Percentiles rank a stretch among this genome's conserved stretches.
Conservation (phyloP, 2,797 vertebrate species). For the Pangasius krempfi region DNA sequence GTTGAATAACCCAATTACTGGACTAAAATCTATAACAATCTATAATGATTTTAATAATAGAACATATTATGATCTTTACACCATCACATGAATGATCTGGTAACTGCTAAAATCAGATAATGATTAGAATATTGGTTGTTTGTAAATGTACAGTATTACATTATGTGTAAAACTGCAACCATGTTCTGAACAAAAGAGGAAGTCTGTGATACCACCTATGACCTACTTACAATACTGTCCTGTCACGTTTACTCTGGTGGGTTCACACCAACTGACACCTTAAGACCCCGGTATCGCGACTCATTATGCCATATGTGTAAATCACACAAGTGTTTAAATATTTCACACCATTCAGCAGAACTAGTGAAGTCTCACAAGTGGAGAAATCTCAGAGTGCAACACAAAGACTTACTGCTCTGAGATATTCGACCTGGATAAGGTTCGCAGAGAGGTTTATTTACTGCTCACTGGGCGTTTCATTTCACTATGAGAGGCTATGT, state of each 20-base stretch:
- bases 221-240: background rate
- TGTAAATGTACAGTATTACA: background rate
- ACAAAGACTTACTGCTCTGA: background rate
- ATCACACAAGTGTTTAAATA: background rate
- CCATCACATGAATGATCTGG: background rate
- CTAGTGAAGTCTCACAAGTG: background rate
- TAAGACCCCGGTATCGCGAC: background rate
- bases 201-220: background rate
- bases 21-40: background rate
- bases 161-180: background rate
- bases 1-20: background rate
- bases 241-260: background rate
- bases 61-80: background rate
- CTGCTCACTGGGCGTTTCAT: constrained; percentile 2
- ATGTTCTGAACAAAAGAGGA: background rate
- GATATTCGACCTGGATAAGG: background rate
- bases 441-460: background rate
- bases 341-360: background rate
- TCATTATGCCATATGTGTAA: background rate
- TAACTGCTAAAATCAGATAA: background rate
- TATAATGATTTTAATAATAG: background rate
- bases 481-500: background rate
- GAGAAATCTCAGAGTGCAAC: background rate
- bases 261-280: background rate
- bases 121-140: background rate